These are phyloP conservation scores for Brachyalestes nurse DNA, from an alignment of 2,797 vertebrate species.

Conservation along the genomic window DNA sequence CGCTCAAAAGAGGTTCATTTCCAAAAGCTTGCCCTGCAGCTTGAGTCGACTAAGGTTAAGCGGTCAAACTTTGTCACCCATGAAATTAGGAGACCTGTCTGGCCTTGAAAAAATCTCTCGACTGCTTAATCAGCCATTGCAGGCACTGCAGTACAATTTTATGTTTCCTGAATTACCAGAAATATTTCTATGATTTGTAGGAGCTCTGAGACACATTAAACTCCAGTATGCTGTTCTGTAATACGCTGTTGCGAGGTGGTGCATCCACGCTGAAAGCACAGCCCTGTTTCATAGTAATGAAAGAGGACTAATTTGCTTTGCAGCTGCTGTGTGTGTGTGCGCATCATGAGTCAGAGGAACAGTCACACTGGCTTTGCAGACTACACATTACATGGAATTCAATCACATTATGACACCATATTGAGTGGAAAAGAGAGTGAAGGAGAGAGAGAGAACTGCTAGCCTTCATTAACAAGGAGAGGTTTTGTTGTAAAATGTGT, in stretches of 20 bases:
- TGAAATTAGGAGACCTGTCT: background rate
- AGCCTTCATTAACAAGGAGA: background rate
- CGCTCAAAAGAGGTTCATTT: background rate
- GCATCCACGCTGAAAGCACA: background rate
- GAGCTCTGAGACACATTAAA: background rate
- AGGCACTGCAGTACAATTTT: too few species aligned
- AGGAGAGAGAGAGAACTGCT: background rate
- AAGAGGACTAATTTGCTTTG: constrained; percentile 25
- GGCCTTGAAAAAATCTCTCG: background rate
- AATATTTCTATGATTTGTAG: background rate
- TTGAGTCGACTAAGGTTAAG: background rate
- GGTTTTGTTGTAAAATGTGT: background rate
- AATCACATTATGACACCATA: constrained; percentile 1
- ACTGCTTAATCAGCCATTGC: too few species aligned
- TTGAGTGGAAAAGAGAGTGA: background rate
- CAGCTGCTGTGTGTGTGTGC: constrained; percentile 19
- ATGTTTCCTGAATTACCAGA: background rate
- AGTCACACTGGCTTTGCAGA: background rate
- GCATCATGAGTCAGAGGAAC: constrained; percentile 16
- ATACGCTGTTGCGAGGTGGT: background rate
- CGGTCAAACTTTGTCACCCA: background rate
- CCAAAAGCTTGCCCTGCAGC: background rate
- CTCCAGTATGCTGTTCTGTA: background rate
- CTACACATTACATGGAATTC: constrained; percentile 29
- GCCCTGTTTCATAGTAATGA: constrained; percentile 20